phyloP scores from a whole-genome alignment of 2,888 invertebrate genomes.

The Nephrotoma guestfalica region DNA sequence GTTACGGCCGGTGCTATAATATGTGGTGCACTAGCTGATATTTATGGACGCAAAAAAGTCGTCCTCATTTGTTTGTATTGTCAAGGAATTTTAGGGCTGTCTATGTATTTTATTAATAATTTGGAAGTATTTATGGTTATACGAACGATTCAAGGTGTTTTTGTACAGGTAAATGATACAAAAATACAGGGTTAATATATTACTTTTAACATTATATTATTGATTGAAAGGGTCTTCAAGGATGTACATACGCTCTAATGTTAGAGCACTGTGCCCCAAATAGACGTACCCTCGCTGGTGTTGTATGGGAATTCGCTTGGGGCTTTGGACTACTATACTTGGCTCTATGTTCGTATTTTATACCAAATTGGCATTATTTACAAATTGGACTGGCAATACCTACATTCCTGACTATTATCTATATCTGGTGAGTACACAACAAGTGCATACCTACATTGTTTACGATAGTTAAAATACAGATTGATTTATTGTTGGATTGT shows the following conservation, averaged over 20 bases:
- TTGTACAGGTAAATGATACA: conserved; percentile 24
- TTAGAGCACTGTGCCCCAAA: conserved; percentile 35
- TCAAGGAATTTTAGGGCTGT: conserved; percentile 23
- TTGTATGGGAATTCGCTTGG: conserved; percentile 34
- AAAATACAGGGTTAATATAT: not conserved
- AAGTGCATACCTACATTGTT: not conserved
- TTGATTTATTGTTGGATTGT: not conserved
- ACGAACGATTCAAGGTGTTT: conserved; percentile 31
- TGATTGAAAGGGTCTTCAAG: conserved; percentile 30
- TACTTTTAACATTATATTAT: conserved; percentile 11
- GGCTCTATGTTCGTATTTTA: conserved; percentile 30
- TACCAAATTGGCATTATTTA: conserved; percentile 37
- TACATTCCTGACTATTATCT: conserved; percentile 30
- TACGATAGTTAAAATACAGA: not conserved
- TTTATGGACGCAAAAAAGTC: conserved; percentile 30
- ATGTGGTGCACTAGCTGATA: conserved; percentile 29
- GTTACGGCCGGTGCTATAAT: conserved; percentile 30
- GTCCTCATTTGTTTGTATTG: conserved; percentile 30
- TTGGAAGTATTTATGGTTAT: conserved; percentile 27
- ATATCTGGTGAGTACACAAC: conserved; percentile 23
- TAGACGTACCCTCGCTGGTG: conserved; percentile 33
- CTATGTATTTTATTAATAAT: conserved; percentile 19
- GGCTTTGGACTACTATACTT: conserved; percentile 32
- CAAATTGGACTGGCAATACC: conserved; percentile 36
- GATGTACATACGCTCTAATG: conserved; percentile 34